These are phyloP conservation scores for Anguilla pacifica DNA, from an alignment of 2,797 vertebrate genomes.

Conservation along the genomic window DNA sequence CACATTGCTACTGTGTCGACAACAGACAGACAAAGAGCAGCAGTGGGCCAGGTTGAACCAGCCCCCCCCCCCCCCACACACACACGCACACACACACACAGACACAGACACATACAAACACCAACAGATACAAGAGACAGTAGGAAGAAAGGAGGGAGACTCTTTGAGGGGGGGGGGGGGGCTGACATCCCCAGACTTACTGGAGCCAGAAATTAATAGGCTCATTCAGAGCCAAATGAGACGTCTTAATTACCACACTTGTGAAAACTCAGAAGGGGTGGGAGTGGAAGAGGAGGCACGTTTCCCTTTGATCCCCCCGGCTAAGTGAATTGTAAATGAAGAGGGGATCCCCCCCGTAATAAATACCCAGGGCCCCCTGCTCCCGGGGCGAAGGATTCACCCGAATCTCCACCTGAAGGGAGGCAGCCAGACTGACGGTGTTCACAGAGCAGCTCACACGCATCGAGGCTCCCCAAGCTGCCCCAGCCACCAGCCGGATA, in stretches of 20 bases:
- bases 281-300: constrained; percentile 54
- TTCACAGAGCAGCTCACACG: background rate
- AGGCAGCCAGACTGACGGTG: background rate
- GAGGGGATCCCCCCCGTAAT: constrained; percentile 57
- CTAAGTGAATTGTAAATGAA: constrained; percentile 59
- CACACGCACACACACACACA: no score
- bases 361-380: constrained; percentile 53
- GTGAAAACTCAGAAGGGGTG: constrained; percentile 72
- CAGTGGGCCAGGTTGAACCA: background rate
- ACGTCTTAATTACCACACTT: constrained; percentile 79
- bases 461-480: background rate
- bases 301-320: constrained; percentile 68
- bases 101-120: constrained; percentile 25
- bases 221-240: constrained; percentile 77
- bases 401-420: background rate
- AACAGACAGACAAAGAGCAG: background rate
- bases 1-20: background rate
- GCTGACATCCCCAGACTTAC: constrained; percentile 66
- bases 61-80: background rate
- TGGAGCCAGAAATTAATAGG: constrained; percentile 76
- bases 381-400: background rate
- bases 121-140: constrained; percentile 30
- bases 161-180: constrained; percentile 18
- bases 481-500: background rate
- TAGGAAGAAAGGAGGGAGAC: constrained; percentile 27